A percentile compares a stretch with the other conserved stretches of the same genome.
These are phyloP conservation scores for Microcebus ravelobensis DNA, from an alignment of 2,113 vertebrate species.

Conservation along the genomic window DNA sequence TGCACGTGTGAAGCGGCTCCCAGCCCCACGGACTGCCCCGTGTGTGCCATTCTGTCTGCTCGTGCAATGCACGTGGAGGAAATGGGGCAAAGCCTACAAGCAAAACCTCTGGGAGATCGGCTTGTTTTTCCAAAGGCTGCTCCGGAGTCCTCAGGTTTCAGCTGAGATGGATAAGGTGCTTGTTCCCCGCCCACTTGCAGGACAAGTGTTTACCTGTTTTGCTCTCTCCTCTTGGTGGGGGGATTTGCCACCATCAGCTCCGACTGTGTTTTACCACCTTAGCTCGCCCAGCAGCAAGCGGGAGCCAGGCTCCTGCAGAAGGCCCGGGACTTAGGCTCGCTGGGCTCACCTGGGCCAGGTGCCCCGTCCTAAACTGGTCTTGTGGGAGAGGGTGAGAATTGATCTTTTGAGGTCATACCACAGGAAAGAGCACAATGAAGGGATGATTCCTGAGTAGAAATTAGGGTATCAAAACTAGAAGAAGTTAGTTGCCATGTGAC, in stretches of 20 bases:
- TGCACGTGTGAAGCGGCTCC: background rate
- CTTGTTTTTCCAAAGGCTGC: background rate
- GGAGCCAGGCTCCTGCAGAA: background rate
- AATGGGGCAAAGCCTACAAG: background rate
- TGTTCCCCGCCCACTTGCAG: background rate
- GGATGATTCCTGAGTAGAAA: background rate
- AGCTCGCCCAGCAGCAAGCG: background rate
- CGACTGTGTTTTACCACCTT: background rate
- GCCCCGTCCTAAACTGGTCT: background rate
- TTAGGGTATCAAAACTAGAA: background rate
- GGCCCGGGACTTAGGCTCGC: background rate
- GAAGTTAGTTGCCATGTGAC: background rate
- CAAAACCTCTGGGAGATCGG: background rate
- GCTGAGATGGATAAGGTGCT: background rate
- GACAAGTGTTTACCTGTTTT: background rate
- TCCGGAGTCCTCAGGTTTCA: background rate
- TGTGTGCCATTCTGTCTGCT: background rate
- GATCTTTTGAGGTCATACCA: background rate
- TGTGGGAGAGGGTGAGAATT: background rate
- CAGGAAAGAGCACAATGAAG: background rate
- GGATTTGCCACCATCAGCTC: background rate
- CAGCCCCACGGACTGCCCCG: no score
- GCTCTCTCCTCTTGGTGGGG: background rate
- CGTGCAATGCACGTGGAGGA: background rate
- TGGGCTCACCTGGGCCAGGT: background rate